Evolutionary conservation across 1,140 invertebrate genomes (phyloP).

Genomic region (Drosophila baimaii): DNA sequence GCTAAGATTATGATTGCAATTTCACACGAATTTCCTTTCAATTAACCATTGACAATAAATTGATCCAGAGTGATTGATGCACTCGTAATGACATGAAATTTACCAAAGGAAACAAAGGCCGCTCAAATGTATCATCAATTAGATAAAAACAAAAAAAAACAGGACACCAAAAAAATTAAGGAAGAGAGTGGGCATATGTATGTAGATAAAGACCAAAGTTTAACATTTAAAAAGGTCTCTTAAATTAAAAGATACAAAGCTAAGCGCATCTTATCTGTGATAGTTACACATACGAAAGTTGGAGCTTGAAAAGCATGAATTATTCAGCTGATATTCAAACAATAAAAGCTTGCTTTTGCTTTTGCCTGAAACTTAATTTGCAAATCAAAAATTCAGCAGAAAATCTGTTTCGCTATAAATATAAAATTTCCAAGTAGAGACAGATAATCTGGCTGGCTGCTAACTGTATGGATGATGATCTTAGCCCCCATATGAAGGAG

Average conservation of each 20-base stretch:
- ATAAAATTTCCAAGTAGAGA: conserved; percentile 6
- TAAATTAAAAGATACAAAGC: too few species aligned
- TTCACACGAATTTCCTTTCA: conserved; percentile 15
- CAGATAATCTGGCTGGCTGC: conserved; percentile 2
- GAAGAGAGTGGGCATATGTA: too few species aligned
- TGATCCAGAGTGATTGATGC: conserved; percentile 14
- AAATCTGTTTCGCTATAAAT: neutral
- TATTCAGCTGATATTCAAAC: neutral
- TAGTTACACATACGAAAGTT: neutral
- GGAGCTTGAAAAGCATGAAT: neutral
- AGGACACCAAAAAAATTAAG: neutral
- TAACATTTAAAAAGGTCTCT: too few species aligned
- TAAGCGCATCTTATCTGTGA: too few species aligned
- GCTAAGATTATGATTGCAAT: conserved; percentile 7
- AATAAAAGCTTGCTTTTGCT: neutral
- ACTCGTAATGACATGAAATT: conserved; percentile 1
- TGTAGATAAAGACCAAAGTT: too few species aligned
- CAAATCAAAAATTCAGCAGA: conserved; percentile 2
- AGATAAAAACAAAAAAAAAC: neutral
- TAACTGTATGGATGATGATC: neutral
- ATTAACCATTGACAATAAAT: conserved; percentile 1
- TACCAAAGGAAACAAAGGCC: neutral
- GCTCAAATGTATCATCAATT: neutral
- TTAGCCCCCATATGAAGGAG: too few species aligned
- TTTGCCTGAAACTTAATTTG: neutral